These are phyloP conservation scores for Sphyrna mokarran DNA, from an alignment of 2,113 vertebrate species.

Conservation along the genomic window DNA sequence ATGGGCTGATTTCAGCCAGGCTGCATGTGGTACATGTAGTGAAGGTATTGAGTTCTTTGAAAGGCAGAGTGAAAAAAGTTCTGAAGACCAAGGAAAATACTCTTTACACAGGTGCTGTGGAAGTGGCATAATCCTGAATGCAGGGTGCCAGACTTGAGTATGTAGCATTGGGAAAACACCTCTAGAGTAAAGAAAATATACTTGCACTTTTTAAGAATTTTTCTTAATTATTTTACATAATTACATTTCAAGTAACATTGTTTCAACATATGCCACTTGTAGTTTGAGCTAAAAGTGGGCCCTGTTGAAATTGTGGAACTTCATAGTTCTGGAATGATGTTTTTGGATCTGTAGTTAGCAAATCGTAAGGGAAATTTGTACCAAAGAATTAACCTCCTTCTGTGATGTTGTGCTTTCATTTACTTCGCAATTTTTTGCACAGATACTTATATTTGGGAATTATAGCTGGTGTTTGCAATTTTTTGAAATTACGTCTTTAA, in stretches of 20 bases:
- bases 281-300: background rate
- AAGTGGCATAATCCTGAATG: background rate
- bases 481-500: background rate
- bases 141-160: background rate
- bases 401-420: background rate
- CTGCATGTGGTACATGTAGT: background rate
- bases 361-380: background rate
- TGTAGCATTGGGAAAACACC: background rate
- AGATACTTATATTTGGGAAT: background rate
- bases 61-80: background rate
- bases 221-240: background rate
- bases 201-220: background rate
- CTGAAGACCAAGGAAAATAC: background rate
- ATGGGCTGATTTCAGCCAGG: background rate
- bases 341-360: background rate
- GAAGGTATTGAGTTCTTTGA: background rate
- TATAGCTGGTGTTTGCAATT: background rate
- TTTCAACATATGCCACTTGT: background rate
- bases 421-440: background rate
- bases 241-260: background rate
- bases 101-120: background rate
- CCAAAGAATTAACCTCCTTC: background rate
- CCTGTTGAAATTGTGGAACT: background rate
- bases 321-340: background rate
- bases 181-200: background rate